phyloP scores from a whole-genome alignment of 1,140 invertebrate species.

The Caenorhabditis tropicalis region DNA sequence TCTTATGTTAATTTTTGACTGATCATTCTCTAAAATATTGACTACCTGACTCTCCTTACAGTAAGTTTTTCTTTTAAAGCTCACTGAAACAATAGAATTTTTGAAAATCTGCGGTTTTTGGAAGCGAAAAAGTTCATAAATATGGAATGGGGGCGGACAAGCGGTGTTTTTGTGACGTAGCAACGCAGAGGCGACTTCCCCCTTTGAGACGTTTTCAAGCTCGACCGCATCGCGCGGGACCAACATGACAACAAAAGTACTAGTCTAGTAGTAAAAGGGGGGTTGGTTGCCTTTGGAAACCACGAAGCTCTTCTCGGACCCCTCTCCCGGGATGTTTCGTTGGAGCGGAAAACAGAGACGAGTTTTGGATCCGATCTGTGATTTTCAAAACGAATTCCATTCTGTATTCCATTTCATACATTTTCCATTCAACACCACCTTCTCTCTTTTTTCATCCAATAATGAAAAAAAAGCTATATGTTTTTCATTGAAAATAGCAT shows the following conservation, averaged over 20 bases:
- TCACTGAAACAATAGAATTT: not conserved
- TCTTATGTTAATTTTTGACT: too few relatives aligned
- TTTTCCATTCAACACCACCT: not conserved
- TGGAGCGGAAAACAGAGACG: slow-evolving; percentile 9
- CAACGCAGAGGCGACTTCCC: not conserved
- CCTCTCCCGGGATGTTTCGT: not conserved
- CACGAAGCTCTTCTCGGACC: not conserved
- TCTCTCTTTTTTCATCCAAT: not conserved
- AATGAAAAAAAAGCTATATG: not conserved
- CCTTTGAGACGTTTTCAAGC: not conserved
- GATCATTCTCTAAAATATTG: too few relatives aligned
- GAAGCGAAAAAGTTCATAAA: slow-evolving; percentile 29
- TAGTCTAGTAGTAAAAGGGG: not conserved
- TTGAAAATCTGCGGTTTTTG: not conserved
- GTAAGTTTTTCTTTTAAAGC: not conserved
- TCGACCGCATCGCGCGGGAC: not conserved
- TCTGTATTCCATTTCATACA: slow-evolving; percentile 4
- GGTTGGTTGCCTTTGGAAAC: not conserved
- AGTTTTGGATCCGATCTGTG: slow-evolving; percentile 2
- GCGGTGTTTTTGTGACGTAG: slow-evolving; percentile 23
- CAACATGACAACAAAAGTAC: not conserved
- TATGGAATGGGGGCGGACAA: slow-evolving; percentile 2
- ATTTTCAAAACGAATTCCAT: not conserved
- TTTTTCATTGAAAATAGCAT: not conserved
- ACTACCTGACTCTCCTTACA: not conserved